A percentile compares a stretch with the other conserved stretches of the same genome.
Evolutionary conservation across 2,888 invertebrate genomes (phyloP).

Genomic region (Notodonta dromedarius): DNA sequence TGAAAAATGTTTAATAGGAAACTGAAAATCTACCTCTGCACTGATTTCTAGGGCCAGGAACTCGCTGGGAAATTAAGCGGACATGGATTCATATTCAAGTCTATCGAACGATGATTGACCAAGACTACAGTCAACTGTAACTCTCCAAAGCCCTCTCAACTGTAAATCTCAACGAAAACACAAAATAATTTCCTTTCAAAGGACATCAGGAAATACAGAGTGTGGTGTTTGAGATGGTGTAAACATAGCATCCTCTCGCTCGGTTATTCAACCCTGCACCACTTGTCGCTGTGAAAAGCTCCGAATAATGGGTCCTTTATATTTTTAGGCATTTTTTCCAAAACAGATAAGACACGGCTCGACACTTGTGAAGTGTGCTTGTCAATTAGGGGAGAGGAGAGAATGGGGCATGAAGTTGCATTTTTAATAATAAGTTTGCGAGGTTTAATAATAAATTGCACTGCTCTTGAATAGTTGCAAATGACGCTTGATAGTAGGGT

Average conservation of each 20-base stretch:
- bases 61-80: not conserved
- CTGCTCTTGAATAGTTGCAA: not conserved
- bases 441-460: not conserved
- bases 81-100: no score
- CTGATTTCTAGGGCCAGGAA: not conserved
- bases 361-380: conserved; percentile 13
- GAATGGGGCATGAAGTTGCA: not conserved
- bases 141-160: not conserved
- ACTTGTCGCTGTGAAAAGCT: conserved; percentile 2
- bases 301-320: conserved; percentile 10
- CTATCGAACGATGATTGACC: no score
- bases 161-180: not conserved
- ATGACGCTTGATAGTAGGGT: not conserved
- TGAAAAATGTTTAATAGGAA: not conserved
- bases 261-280: not conserved
- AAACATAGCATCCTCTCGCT: not conserved
- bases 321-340: conserved; percentile 5
- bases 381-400: conserved; percentile 1
- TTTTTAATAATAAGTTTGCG: not conserved
- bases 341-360: conserved; percentile 23
- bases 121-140: no score
- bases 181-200: not conserved
- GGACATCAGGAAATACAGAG: not conserved
- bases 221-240: not conserved
- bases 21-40: not conserved